Conservation (phyloP, 2,888 invertebrate species). For the Oscheius sp. region DNA sequence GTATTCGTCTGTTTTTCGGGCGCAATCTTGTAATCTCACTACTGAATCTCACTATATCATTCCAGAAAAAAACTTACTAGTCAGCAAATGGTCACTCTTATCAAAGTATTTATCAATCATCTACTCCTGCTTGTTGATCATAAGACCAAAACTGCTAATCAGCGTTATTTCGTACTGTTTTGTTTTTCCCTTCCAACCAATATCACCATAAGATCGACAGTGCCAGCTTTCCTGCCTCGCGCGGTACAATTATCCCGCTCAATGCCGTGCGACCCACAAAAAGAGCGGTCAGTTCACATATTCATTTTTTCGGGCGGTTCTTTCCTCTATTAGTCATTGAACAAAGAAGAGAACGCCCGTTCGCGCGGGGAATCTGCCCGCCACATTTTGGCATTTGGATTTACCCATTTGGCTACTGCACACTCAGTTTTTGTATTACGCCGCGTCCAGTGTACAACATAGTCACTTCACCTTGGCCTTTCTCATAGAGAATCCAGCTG, state of each 20-base stretch:
- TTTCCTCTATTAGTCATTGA: constrained; percentile 24
- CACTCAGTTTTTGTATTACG: neutral
- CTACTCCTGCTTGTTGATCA: neutral
- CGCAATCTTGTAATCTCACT: constrained; percentile 26
- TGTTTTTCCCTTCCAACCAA: neutral
- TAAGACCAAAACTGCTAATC: no score
- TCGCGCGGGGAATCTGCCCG: constrained; percentile 9
- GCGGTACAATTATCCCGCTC: constrained; percentile 28
- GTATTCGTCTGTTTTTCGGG: constrained; percentile 19
- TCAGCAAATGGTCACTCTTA: neutral
- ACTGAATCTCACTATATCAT: neutral
- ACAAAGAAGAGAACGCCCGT: constrained; percentile 23
- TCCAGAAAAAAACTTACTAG: neutral
- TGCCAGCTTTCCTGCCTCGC: constrained; percentile 26
- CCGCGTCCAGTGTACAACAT: neutral
- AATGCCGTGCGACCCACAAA: constrained; percentile 30
- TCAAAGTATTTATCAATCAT: constrained; percentile 2
- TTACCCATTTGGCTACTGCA: no score
- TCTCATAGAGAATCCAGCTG: no score
- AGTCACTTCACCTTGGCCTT: neutral
- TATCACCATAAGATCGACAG: neutral
- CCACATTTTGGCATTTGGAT: neutral
- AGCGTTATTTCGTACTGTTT: no score
- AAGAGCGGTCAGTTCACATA: constrained; percentile 17
- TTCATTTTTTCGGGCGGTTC: neutral